A percentile compares a stretch with the other conserved stretches of the same genome.
Evolutionary conservation across 1,140 invertebrate species (phyloP).

Genomic region (Hyles vespertilio): DNA sequence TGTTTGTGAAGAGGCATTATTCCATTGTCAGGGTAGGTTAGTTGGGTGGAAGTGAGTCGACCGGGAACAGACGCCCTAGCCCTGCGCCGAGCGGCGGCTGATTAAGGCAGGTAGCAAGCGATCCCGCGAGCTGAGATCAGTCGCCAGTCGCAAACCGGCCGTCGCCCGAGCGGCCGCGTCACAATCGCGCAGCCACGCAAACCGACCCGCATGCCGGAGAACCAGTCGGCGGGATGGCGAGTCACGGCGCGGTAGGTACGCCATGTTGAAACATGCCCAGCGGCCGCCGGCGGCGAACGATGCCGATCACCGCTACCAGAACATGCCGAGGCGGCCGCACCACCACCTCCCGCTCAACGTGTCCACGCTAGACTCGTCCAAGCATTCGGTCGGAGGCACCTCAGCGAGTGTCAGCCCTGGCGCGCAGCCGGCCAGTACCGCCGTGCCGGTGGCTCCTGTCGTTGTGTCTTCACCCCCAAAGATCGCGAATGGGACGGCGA

Average conservation of each 20-base stretch:
- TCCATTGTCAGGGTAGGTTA: slow-evolving; percentile 41
- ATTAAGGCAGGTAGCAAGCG: slow-evolving; percentile 48
- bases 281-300: slow-evolving; percentile 68
- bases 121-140: slow-evolving; percentile 29
- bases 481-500: slow-evolving; percentile 67
- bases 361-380: slow-evolving; percentile 81
- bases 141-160: slow-evolving; percentile 55
- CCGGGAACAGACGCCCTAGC: slow-evolving; percentile 8
- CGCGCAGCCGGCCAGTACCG: slow-evolving; percentile 37
- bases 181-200: slow-evolving; percentile 11
- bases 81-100: slow-evolving; percentile 31
- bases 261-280: slow-evolving; percentile 74
- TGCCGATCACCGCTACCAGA: slow-evolving; percentile 71
- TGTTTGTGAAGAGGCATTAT: slow-evolving; percentile 20
- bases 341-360: slow-evolving; percentile 81
- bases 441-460: slow-evolving; percentile 45
- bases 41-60: slow-evolving; percentile 13
- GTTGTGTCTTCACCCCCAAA: slow-evolving; percentile 55
- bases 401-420: slow-evolving; percentile 74
- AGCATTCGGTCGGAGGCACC: slow-evolving; percentile 83
- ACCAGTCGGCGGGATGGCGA: slow-evolving; percentile 63
- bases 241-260: slow-evolving; percentile 51
- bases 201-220: slow-evolving; percentile 53
- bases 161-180: slow-evolving; percentile 45
- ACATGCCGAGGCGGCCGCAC: slow-evolving; percentile 73